Base-by-base conservation (phyloP, 2,113 vertebrate species). In the Phaetusa simplex region DNA sequence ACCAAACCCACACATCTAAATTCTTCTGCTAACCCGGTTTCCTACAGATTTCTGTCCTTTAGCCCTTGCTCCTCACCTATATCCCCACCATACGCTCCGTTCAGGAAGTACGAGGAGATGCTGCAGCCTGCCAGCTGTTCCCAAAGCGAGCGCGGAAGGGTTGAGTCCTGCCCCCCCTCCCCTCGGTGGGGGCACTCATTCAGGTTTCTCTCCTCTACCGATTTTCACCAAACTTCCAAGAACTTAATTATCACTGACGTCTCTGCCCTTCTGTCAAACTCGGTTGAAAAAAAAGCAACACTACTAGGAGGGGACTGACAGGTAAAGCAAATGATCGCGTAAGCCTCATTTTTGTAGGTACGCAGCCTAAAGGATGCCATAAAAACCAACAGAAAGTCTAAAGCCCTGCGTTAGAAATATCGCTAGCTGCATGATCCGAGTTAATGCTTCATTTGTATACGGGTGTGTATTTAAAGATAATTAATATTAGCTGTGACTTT, bases 401-500 rank as follows among this genome's bases (percentile, higher is more conserved):
- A 87, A 94, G 70, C 61, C 36, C 36, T 45, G 15, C 11, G 0
- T 53, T 58, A 67, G 67, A 90, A 88, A 49, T 36, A 43, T 45
- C 30, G 66, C 8, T 2, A 76, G 66, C 29, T 36, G 42, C n/a
- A 27, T 23, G 66, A 85, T 88, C 82, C 11, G 29, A 97, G 84
- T 69, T 77, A 91, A 47, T 81, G 74, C 30, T 93, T 93, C 89
- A 70, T 95, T 90, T 94, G 85, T 96, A 67, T 73, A 94, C 0
- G 5, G 67, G 53, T 96, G 67, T 86, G 64, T 95, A 87, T 93
- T 97, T 95, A 97, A 96, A 94, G 95, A 95, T 95, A 94, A 96
- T 93, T 97, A 90, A 96, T 93, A 96, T 82, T 95, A 94, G 74
- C 84, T 90, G 84, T 93, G 94, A 85, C 87, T 96, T 95, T 95